Base-by-base conservation (phyloP, 2,113 vertebrate genomes). In the Dolichallabes microphthalmus region DNA sequence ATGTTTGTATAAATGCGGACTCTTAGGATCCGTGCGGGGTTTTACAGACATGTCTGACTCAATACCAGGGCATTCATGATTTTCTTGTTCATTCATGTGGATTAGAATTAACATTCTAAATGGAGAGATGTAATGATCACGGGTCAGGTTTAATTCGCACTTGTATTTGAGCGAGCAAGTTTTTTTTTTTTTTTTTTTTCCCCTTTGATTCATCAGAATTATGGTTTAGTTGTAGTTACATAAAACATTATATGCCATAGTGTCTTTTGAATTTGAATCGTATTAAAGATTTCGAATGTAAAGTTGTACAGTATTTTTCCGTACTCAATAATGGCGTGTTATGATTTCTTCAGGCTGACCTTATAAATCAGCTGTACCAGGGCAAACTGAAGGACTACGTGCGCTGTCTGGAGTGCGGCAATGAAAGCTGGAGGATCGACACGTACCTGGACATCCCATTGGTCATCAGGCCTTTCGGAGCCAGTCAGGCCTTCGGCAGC, bases 371-470 rank as follows among this genome's bases (percentile, higher is more conserved):
- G 88, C 95, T 99, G 50, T 99, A 99, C 92, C 98, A 99, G 94
- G 98, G 98, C 88, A 99, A 99, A 88, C 95, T 99, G 92, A 99
- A 99, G 93, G 98, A 99, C 94, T 99, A 99, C 81, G 98, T 99
- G 52, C 95, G 97, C 58, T 99, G 98, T 91, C 94, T 99, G 85
- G 98, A 99, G 92, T 99, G 98, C 89, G 97, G 98, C 88, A 97
- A 99, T 57, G 98, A 99, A 92, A 97, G 98, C 91, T 99, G 97
- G 97, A 96, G 98, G 91, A 98, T 98, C 35, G 98, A 99, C 92
- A 99, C 97, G 0, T 99, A 98, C 90, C 94, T 99, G 94, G 98
- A 99, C 94, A 99, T 99, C 94, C 98, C 98, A 45, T 92, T 99
- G 91, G 98, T 99, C 89, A 99, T 99, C 94, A 94, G 98, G 90